These are phyloP conservation scores for Abrostola tripartita DNA, from an alignment of 2,888 invertebrate species.

Conservation along the genomic window DNA sequence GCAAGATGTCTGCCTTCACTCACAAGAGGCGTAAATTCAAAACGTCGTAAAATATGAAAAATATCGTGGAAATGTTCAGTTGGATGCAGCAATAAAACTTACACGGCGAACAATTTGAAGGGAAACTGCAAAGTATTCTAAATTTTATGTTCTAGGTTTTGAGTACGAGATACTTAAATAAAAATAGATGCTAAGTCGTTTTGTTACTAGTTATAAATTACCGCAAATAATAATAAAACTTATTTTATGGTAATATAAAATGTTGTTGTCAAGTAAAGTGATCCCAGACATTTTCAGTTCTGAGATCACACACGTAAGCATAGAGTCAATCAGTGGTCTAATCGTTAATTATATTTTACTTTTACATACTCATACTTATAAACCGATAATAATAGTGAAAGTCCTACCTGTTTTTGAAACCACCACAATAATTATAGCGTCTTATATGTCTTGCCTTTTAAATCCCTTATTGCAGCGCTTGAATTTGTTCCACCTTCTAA, in stretches of 20 bases:
- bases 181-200: slow-evolving; percentile 1
- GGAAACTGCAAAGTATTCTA: slow-evolving; percentile 53
- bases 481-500: too few relatives aligned
- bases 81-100: slow-evolving; percentile 73
- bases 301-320: not conserved
- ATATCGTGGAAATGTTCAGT: slow-evolving; percentile 69
- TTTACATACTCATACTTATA: too few relatives aligned
- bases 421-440: too few relatives aligned
- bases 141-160: slow-evolving; percentile 37
- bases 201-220: not conserved
- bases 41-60: slow-evolving; percentile 86
- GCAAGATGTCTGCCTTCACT: slow-evolving; percentile 57
- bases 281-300: not conserved
- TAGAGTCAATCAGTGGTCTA: not conserved
- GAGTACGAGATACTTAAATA: slow-evolving; percentile 25
- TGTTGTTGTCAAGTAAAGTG: not conserved
- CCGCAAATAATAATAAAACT: not conserved
- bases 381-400: too few relatives aligned
- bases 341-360: too few relatives aligned
- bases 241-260: not conserved
- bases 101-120: slow-evolving; percentile 66
- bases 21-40: slow-evolving; percentile 79
- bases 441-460: too few relatives aligned
- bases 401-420: too few relatives aligned
- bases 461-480: too few relatives aligned